Base-by-base conservation (phyloP, 1,140 invertebrate genomes). In the Chironomus tepperi region DNA sequence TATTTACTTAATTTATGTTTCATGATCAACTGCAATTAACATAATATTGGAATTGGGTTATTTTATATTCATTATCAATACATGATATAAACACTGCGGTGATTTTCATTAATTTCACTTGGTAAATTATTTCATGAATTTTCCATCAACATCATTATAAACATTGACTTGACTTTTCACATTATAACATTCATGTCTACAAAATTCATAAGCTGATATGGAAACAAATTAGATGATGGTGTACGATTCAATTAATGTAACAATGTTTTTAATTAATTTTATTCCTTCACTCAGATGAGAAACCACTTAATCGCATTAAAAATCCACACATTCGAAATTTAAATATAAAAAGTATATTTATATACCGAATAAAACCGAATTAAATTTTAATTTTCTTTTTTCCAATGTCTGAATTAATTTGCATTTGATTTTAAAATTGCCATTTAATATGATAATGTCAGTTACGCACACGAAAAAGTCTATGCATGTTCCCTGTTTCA, bases 341-440 rank as follows among this genome's bases (percentile, higher is more conserved):
- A 57, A 57, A 57, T 57, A 34, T 57, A 57, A 12, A 10, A 10
- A 57, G 47, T 57, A n/a, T 57, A 12, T 10, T 57, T 57, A 57
- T 10, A 57, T 57, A 57, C 9, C 24, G 24, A 34, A 34, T 34
- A 34, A 34, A 34, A 34, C 24, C 12, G 12, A 57, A 57, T 57
- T 57, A 57, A 57, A 57, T 57, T 70, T 70, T 70, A 70, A 8
- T 70, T 70, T 19, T 19, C 16, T 70, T 12, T 57, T 57, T 57
- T 57, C 7, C 16, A 9, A 19, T 21, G 65, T 19, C 18, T 16
- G 65, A 70, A 70, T 70, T 70, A 70, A 70, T 70, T 70, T 70
- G 65, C 16, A 70, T 70, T 70, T 70, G 65, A 70, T 70, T 70
- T 70, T 70, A 18, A 18, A 70, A 70, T 70, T 21, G 65, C 65